Evolutionary conservation across 2,888 invertebrate species (phyloP), one percentile per base, ranked within the genome.

Genomic region (Uropetala carovei): DNA sequence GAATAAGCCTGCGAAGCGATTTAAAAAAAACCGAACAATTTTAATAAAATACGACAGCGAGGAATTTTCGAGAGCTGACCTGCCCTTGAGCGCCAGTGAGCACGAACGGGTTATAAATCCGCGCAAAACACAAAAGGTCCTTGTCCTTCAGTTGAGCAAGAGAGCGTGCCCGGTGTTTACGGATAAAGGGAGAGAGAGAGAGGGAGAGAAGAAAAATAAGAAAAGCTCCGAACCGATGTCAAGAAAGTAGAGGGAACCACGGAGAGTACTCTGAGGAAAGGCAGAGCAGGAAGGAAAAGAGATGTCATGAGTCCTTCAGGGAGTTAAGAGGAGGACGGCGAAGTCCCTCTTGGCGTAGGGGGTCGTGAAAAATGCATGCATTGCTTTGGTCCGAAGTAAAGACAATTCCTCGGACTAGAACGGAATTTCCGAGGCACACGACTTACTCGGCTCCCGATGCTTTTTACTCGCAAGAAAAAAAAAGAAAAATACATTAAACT

Each of bases 301-400:
- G 27, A 75, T 75, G 75, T 75, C 75, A 27, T 10, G 75, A 75
- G 75, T 75, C 22, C 75, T 75, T 75, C 22, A 22, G 75, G 75
- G 75, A 27, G 22, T 75, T 27, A 22, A n/a, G 43, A 43, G 43
- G 43, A 43, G 43, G 22, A 22, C 22, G 75, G 22, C 75, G 27
- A 27, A 27, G 22, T 75, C 75, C 75, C 27, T 75, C 75, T 27
- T 27, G 22, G 22, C 22, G 27, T 22, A n/a, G 10, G 75, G 75
- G 75, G 75, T 75, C 75, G 75, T 75, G 27, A 75, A 75, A 75
- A 27, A 75, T 75, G 75, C 27, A 75, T 14, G 75, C 75, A 14
- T 11, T 75, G 22, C 27, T 13, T 75, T 27, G 22, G 75, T 75
- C 75, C 13, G 75, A 68, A 43, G 43, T 43, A 43, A 43, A 22